Percentiles rank a stretch among this genome's conserved stretches.
Evolutionary conservation across 2,797 vertebrate genomes (phyloP).

Genomic region (Erethizon dorsatum): DNA sequence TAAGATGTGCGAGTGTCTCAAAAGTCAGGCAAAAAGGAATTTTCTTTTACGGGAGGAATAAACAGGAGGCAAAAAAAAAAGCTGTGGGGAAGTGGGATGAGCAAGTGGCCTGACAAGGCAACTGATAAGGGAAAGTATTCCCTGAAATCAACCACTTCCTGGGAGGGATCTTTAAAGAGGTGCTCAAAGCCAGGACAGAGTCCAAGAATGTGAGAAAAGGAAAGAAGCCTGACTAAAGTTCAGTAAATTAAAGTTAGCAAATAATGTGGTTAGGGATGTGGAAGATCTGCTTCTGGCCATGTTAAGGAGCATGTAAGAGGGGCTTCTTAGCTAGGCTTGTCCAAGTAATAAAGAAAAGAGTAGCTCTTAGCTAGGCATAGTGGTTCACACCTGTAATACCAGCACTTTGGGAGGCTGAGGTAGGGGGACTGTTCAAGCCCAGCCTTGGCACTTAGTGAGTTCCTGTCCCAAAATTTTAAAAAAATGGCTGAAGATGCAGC

Average conservation of each 20-base stretch:
- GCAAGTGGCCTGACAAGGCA: background rate
- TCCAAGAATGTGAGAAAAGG: background rate
- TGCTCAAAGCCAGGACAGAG: background rate
- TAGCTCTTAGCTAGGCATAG: background rate
- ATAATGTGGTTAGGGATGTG: background rate
- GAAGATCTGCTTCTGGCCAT: background rate
- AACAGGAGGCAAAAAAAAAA: background rate
- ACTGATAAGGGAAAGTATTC: background rate
- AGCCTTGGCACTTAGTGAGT: background rate
- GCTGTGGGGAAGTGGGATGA: background rate
- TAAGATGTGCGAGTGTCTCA: background rate
- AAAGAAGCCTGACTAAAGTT: background rate
- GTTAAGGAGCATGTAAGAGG: background rate
- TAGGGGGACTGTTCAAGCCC: background rate
- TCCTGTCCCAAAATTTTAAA: too few species aligned
- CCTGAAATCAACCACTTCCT: background rate
- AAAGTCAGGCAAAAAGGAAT: background rate
- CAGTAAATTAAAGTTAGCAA: background rate
- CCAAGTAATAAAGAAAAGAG: background rate
- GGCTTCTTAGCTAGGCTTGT: too few species aligned
- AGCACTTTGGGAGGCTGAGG: background rate
- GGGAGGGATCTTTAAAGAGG: background rate
- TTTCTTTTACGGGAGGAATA: background rate
- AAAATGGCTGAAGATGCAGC: background rate
- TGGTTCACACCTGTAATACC: background rate